Conservation (phyloP, 2,113 vertebrate species). For the Coreoperca whiteheadi region DNA sequence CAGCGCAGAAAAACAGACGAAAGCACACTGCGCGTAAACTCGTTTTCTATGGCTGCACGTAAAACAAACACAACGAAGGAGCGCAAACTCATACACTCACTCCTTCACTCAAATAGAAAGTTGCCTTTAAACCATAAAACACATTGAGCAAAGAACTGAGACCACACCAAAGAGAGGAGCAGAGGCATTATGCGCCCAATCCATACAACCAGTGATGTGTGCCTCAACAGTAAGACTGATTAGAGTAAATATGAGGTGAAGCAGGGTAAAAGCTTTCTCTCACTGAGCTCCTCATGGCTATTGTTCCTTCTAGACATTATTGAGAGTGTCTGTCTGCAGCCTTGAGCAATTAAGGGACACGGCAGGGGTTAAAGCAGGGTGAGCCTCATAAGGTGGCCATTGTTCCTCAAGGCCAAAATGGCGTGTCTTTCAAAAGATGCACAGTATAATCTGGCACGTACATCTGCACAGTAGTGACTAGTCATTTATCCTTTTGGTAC, state of each 20-base stretch:
- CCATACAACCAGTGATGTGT: slow-evolving; percentile 23
- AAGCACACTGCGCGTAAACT: neutral
- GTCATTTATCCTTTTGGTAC: slow-evolving; percentile 5
- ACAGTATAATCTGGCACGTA: neutral
- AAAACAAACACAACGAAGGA: neutral
- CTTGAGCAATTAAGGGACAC: slow-evolving; percentile 51
- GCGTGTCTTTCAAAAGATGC: neutral
- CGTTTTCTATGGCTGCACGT: neutral
- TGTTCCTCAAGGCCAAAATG: slow-evolving; percentile 44
- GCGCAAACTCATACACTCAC: too few relatives aligned
- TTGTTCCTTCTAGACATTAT: slow-evolving; percentile 69
- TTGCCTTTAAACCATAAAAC: neutral
- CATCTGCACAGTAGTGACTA: neutral
- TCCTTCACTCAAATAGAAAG: neutral
- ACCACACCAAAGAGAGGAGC: neutral
- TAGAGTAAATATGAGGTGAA: slow-evolving; percentile 71
- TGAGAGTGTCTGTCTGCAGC: slow-evolving; percentile 42
- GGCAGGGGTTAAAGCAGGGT: slow-evolving; percentile 24
- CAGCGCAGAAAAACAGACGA: neutral
- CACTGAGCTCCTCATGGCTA: slow-evolving; percentile 53
- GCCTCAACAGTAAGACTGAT: slow-evolving; percentile 71
- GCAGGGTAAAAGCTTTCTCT: slow-evolving; percentile 58
- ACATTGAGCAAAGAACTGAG: neutral
- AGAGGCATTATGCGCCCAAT: neutral
- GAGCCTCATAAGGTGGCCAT: slow-evolving; percentile 49